Base-by-base conservation (phyloP, 2,797 vertebrate genomes). In the Bradypodion pumilum region DNA sequence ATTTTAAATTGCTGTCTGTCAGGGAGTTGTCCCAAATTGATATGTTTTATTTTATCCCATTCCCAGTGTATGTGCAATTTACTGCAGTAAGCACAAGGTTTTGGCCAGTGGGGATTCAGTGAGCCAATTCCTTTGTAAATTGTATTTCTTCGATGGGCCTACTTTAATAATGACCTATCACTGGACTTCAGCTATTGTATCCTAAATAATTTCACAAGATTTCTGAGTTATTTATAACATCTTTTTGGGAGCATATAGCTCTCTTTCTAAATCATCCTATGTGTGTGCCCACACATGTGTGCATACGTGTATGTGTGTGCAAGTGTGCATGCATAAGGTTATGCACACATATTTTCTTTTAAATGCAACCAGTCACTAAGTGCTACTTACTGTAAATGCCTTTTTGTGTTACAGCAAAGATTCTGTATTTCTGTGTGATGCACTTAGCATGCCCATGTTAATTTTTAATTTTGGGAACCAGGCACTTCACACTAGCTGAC, bases 381-480 rank as follows among this genome's bases (percentile, higher is more conserved):
- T 93, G 93, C 93, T 93, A 87, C 94, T 94, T 93, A 92, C 90
- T 89, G 91, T 92, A 94, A 95, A 94, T 93, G 91, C 88, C 76
- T 93, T 94, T 94, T 92, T 92, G 91, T 94, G 92, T 94, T 89
- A 91, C 37, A 84, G 92, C 87, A 95, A 92, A 88, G 91, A 92
- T 92, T 87, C 90, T 90, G 92, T 90, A 87, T 94, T 95, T 94
- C 93, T 89, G 5, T 90, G 92, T 88, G 93, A 95, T 94, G 93
- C 93, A 94, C 92, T 95, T 95, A 93, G 89, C 88, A 65, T 91
- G 92, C 92, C 91, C 91, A 86, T 66, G 91, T 94, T 94, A 95
- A 95, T 95, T 95, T 95, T 95, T 95, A 95, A 96, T 95, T 93
- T 94, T 93, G 92, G 92, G 93, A 94, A 95, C 93, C 94, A 90